A percentile compares a stretch with the other conserved stretches of the same genome.
These are phyloP conservation scores for Indicator indicator DNA, from an alignment of 2,113 vertebrate species.

Conservation along the genomic window DNA sequence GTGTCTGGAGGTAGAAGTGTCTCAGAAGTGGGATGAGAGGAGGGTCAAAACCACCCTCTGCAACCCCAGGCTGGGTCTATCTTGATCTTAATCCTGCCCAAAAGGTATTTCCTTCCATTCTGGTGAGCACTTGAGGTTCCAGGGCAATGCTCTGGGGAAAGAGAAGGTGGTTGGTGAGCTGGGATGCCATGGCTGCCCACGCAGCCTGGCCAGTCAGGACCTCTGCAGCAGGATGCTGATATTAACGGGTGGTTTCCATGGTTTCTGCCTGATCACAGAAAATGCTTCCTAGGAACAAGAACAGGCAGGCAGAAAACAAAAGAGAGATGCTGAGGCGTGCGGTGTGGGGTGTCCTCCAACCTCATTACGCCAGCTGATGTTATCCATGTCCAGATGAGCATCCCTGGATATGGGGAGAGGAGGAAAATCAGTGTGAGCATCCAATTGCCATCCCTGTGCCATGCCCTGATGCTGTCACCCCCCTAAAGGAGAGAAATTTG, in stretches of 20 bases:
- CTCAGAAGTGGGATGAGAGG: neutral
- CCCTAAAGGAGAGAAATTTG: neutral
- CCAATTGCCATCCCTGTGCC: fast-evolving
- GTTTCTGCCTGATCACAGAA: neutral
- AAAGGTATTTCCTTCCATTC: neutral
- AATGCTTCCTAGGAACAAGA: neutral
- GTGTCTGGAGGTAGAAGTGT: neutral
- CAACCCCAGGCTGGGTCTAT: neutral
- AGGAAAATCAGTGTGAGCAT: fast-evolving
- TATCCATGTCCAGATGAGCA: neutral
- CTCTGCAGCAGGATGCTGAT: neutral
- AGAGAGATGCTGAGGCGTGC: neutral
- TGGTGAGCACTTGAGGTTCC: neutral
- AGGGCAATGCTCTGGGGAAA: neutral
- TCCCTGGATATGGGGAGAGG: neutral
- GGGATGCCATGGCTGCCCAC: neutral
- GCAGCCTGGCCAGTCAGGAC: neutral
- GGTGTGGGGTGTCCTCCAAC: neutral
- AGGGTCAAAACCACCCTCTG: neutral
- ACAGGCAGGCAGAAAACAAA: neutral
- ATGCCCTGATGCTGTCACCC: fast-evolving
- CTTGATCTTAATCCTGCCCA: neutral
- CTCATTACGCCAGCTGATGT: neutral
- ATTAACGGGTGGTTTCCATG: constrained; percentile 18
- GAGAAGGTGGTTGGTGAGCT: neutral